Evolutionary conservation across 2,888 invertebrate species (phyloP).

Genomic region (Lymantria dispar): DNA sequence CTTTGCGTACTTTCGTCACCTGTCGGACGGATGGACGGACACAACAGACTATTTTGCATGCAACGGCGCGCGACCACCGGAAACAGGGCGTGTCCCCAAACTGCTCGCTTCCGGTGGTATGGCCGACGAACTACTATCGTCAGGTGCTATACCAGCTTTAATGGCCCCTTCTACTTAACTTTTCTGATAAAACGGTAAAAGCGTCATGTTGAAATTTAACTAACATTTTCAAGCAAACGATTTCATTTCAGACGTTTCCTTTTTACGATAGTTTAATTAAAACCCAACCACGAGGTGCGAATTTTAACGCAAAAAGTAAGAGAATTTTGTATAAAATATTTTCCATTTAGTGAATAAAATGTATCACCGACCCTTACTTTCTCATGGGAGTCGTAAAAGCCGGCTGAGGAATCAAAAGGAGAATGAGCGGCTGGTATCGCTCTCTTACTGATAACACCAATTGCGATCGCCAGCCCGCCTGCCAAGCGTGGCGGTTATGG

Average conservation of each 20-base stretch:
- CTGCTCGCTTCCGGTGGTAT: constrained; percentile 66
- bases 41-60: constrained; percentile 64
- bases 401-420: too few species aligned
- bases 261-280: background rate
- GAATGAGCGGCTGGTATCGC: too few species aligned
- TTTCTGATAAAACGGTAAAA: constrained; percentile 8
- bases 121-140: constrained; percentile 28
- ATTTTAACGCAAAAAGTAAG: too few species aligned
- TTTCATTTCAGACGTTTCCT: background rate
- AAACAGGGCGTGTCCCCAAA: constrained; percentile 72
- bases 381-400: too few species aligned
- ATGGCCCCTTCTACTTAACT: constrained; percentile 19
- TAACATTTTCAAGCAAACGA: background rate
- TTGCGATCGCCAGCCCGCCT: too few species aligned
- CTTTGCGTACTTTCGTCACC: constrained; percentile 45
- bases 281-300: too few species aligned
- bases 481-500: too few species aligned
- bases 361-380: too few species aligned
- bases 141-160: constrained; percentile 30
- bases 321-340: too few species aligned
- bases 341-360: too few species aligned
- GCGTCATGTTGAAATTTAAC: background rate
- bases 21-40: constrained; percentile 36
- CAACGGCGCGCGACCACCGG: constrained; percentile 74
- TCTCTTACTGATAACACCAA: too few species aligned